phyloP scores from a whole-genome alignment of 2,113 vertebrate species.

The Tamias sibiricus region DNA sequence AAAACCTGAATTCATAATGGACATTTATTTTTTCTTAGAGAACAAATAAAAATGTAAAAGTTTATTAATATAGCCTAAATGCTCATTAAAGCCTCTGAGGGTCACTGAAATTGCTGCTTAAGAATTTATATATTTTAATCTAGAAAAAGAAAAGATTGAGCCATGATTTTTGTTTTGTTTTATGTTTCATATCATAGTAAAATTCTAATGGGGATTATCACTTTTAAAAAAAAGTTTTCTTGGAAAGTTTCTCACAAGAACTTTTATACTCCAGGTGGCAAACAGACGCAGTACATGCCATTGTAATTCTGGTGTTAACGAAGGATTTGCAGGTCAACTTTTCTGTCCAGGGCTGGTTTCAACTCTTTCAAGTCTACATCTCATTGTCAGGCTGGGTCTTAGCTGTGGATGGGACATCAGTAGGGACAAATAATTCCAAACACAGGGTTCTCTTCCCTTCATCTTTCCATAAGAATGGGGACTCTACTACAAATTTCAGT shows the following conservation, averaged over 20 bases:
- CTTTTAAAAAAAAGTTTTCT: not conserved
- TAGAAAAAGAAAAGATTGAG: not conserved
- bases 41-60: not conserved
- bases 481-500: not conserved
- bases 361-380: not conserved
- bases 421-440: not conserved
- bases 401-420: not conserved
- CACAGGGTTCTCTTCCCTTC: not conserved
- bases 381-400: not conserved
- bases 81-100: not conserved
- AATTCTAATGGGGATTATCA: not conserved
- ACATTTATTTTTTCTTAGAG: not conserved
- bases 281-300: too few relatives aligned
- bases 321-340: not conserved
- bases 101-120: not conserved
- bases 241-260: not conserved
- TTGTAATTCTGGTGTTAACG: not conserved
- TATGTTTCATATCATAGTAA: not conserved
- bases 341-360: not conserved
- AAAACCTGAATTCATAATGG: not conserved
- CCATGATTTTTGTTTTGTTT: not conserved
- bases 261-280: not conserved
- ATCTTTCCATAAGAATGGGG: not conserved
- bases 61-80: not conserved
- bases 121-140: not conserved